These are phyloP conservation scores for Oreochromis tanganicae DNA, from an alignment of 2,113 vertebrate genomes.

Conservation along the genomic window DNA sequence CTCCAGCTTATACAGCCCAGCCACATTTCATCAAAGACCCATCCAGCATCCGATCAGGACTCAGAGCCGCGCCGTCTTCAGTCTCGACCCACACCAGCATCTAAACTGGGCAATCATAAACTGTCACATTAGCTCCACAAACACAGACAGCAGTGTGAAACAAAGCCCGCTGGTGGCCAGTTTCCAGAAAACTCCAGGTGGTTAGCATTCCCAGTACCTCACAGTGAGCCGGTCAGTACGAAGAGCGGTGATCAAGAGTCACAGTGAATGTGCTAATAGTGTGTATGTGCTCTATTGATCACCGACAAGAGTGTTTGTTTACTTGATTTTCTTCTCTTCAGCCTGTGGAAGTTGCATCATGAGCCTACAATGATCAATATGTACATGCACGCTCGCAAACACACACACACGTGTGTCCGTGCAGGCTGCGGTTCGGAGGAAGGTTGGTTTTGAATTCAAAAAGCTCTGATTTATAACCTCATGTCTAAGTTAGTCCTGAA, in stretches of 20 bases:
- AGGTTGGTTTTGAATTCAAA: neutral
- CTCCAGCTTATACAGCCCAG: neutral
- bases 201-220: neutral
- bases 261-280: neutral
- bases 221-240: neutral
- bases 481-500: constrained; percentile 39
- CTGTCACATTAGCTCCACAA: neutral
- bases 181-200: neutral
- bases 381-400: neutral
- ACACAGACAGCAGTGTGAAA: neutral
- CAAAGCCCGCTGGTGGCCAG: neutral
- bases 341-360: constrained; percentile 32
- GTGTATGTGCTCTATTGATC: constrained; percentile 7
- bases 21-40: neutral
- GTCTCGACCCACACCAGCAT: neutral
- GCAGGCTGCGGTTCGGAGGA: neutral
- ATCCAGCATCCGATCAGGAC: neutral
- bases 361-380: constrained; percentile 55
- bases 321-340: constrained; percentile 31
- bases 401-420: neutral
- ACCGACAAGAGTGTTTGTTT: constrained; percentile 21
- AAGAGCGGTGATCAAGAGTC: neutral
- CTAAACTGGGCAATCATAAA: neutral
- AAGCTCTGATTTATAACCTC: constrained; percentile 22
- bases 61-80: neutral